Evolutionary conservation across 2,888 invertebrate genomes (phyloP).

Genomic region (Chrysodeixis includens): DNA sequence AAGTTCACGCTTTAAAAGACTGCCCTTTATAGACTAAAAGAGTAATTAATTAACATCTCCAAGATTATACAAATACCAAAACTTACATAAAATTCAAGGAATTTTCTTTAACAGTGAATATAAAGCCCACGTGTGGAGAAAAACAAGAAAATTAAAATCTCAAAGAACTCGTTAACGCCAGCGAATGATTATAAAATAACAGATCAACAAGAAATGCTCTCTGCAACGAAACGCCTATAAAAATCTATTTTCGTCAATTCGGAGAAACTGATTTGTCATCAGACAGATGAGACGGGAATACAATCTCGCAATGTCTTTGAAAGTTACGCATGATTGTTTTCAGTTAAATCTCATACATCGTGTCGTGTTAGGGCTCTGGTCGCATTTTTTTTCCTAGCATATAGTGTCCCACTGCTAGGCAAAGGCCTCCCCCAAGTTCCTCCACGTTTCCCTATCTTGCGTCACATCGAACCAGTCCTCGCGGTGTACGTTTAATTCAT

Average conservation of each 20-base stretch:
- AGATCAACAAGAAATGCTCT: constrained; percentile 37
- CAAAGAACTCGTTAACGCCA: constrained; percentile 21
- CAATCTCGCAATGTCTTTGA: constrained; percentile 13
- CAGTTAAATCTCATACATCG: too few relatives aligned
- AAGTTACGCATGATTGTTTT: background rate
- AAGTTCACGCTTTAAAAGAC: too few relatives aligned
- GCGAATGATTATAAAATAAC: constrained; percentile 41
- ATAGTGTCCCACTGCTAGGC: too few relatives aligned
- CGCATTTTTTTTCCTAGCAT: too few relatives aligned
- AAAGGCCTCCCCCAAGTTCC: too few relatives aligned
- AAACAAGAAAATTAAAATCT: background rate
- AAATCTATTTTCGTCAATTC: constrained; percentile 50
- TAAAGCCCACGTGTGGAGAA: background rate
- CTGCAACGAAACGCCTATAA: constrained; percentile 44
- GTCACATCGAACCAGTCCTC: too few relatives aligned
- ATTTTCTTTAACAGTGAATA: background rate
- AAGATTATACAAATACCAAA: too few relatives aligned
- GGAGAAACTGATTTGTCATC: constrained; percentile 38
- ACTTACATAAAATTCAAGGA: background rate
- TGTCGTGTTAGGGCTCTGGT: too few relatives aligned
- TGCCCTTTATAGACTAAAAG: too few relatives aligned
- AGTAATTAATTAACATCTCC: too few relatives aligned
- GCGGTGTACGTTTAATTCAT: too few relatives aligned
- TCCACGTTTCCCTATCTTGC: too few relatives aligned
- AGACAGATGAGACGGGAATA: constrained; percentile 24